Base-by-base conservation (phyloP, 92 coral and sea anemone genomes). In the Palythoa caribaeorum region DNA sequence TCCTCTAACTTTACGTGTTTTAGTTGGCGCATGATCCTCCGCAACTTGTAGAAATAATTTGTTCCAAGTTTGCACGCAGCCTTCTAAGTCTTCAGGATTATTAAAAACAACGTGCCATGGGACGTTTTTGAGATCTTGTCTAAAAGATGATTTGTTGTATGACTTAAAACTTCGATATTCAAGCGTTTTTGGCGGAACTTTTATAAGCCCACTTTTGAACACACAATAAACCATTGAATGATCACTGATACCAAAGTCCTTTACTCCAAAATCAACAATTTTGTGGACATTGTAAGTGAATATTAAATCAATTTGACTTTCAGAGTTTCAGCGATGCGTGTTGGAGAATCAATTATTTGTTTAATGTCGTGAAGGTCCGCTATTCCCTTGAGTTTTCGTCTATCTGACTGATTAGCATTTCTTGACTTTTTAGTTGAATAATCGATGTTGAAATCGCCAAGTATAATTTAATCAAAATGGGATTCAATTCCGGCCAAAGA, bases 351-450 rank as follows among this genome's bases (percentile, higher is more conserved):
- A 72, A 77, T 72, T n/a, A 54, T 79, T 89, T 89, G 89, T 71
- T 89, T 68, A 38, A 89, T 76, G 20, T 89, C 86, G 12, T 77
- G 60, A 77, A 89, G 89, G 59, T 55, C 86, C 7, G 86, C 59
- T 9, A 90, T 84, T 89, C 92, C 89, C 88, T 76, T 65, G 92
- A 90, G 92, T 44, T 85, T 85, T 85, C 83, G 76, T 90, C 69
- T 90, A 19, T 19, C 47, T 48, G 47, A 68, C 21, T 65, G 80
- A 84, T 84, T 77, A 65, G 66, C 87, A 84, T 78, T 62, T 71
- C 77, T 90, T 37, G 68, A 68, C 62, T 63, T 47, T 17, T 74
- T 74, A 66, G 57, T 53, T 52, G 87, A 50, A 63, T 73, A 70
- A 55, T 85, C 87, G 74, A 72, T 71, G 28, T 84, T 90, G 70